Evolutionary conservation across 2,797 vertebrate species (phyloP), one percentile per base, ranked within the genome.

Genomic region (Rhodeus uyekii): DNA sequence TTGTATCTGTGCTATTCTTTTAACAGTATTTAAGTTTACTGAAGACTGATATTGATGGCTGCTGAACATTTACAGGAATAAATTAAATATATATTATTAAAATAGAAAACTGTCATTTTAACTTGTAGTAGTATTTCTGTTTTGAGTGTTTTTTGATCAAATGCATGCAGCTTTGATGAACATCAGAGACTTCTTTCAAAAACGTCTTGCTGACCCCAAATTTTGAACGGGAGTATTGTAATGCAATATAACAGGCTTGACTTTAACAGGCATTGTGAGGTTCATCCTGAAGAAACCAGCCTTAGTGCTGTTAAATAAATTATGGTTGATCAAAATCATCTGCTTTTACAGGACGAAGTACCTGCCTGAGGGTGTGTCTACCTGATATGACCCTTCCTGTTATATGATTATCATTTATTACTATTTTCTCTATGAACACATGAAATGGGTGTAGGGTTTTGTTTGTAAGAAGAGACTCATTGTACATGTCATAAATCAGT

Each of bases 361-460:
- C 86, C 90, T 90, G 87, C 87, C 29, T 87, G 81, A 36, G 36
- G 85, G 83, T 86, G 84, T 75, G 77, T 85, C 60, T 72, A 77
- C 67, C 63, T 78, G 18, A 55, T 42, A 48, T 68, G 39, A 60
- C 55, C 38, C 74, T 71, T 60, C 27, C 83, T 80, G 86, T 83
- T 32, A 63, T 22, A 34, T 85, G 79, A 88, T 44, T 44, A 81
- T 58, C 81, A 87, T 88, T 71, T 71, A 76, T 85, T 39, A 64
- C 84, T 89, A 76, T 88, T 86, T 87, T 91, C 46, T 75, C 36
- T 55, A 44, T 6, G 44, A 82, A 32, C 75, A 74, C 46, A 77
- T 55, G 34, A 85, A 73, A 74, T 67, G 55, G 80, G 55, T 75
- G 44, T 38, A 67, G 50, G 65, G 58, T 78, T 73, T 65, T 78